Conservation (phyloP, 2,113 vertebrate species). For the Raphicerus campestris region DNA sequence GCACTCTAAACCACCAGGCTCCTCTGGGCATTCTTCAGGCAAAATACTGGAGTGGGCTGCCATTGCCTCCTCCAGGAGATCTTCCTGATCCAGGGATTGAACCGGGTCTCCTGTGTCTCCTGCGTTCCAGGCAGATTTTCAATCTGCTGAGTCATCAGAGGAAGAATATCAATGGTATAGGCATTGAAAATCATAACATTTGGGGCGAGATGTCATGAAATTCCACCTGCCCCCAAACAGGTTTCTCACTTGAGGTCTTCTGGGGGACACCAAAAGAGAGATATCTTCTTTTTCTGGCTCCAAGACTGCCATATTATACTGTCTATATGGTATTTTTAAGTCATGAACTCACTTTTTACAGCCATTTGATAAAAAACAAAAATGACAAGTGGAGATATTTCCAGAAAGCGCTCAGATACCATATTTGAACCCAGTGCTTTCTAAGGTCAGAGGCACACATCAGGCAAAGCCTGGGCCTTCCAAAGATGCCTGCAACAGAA, state of each 20-base stretch:
- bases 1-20: background rate
- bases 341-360: background rate
- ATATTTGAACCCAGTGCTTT: background rate
- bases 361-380: background rate
- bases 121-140: background rate
- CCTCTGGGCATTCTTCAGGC: background rate
- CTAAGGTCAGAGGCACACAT: background rate
- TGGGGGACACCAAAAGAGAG: background rate
- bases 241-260: background rate
- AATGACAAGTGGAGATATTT: background rate
- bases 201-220: background rate
- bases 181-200: background rate
- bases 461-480: background rate
- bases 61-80: background rate
- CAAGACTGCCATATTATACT: background rate
- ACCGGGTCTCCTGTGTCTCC: background rate
- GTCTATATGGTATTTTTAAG: background rate
- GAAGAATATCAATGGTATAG: background rate
- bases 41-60: background rate
- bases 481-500: background rate
- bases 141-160: background rate
- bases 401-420: background rate
- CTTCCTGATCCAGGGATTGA: background rate
- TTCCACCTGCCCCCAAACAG: background rate
- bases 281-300: background rate